Evolutionary conservation across 2,888 invertebrate genomes (phyloP).

Genomic region (Clivina fossor): DNA sequence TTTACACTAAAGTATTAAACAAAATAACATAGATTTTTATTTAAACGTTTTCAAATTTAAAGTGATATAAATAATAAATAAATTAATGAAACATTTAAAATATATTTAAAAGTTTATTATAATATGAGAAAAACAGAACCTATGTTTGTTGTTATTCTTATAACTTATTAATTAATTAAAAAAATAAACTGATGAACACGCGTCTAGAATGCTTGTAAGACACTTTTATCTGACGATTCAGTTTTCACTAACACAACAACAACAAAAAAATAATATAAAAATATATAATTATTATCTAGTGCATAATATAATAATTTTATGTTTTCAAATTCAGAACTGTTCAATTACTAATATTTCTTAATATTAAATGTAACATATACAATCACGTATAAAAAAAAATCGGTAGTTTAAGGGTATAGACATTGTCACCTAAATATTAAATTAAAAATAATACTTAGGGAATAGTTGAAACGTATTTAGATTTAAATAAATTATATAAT

Average conservation of each 20-base stretch:
- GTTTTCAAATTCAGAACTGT: constrained; percentile 44
- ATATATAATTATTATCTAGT: constrained; percentile 11
- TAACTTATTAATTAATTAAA: constrained; percentile 24
- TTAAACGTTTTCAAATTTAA: constrained; percentile 31
- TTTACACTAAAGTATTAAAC: constrained; percentile 26
- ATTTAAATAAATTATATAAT: constrained; percentile 48
- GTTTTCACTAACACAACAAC: constrained; percentile 27
- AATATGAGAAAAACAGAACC: constrained; percentile 13
- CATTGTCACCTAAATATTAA: constrained; percentile 53
- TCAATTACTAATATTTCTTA: constrained; percentile 54
- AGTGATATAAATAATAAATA: constrained; percentile 33
- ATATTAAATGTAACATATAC: constrained; percentile 54
- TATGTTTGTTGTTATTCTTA: constrained; percentile 24
- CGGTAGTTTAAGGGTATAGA: constrained; percentile 47
- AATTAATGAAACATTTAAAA: constrained; percentile 30
- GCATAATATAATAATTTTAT: constrained; percentile 28
- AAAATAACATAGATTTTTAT: constrained; percentile 28
- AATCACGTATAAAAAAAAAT: constrained; percentile 50
- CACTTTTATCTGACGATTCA: constrained; percentile 17
- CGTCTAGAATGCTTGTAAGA: constrained; percentile 25
- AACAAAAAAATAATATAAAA: no score
- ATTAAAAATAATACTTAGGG: constrained; percentile 51
- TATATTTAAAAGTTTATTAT: constrained; percentile 30
- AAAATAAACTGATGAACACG: constrained; percentile 18
- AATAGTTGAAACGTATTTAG: constrained; percentile 54